phyloP scores from a whole-genome alignment of 2,888 invertebrate genomes.

The Dione juno region DNA sequence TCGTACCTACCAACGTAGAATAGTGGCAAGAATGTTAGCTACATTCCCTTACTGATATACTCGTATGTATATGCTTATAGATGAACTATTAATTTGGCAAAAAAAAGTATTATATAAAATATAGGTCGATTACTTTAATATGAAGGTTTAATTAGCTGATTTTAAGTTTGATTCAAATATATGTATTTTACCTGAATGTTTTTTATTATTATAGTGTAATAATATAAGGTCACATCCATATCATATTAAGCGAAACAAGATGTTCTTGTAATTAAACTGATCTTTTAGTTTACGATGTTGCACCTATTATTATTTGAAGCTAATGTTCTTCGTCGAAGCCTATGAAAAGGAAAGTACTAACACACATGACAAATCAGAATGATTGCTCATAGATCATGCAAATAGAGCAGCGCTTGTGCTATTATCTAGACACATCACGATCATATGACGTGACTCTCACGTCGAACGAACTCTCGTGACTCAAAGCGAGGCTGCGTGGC shows the following conservation, averaged over 20 bases:
- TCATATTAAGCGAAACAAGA: neutral
- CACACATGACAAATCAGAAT: constrained; percentile 54
- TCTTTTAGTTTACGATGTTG: neutral
- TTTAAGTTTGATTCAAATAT: neutral
- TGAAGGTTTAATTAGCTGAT: neutral
- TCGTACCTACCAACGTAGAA: too few species aligned
- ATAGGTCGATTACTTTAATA: neutral
- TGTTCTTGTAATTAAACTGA: neutral
- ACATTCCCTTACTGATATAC: too few species aligned
- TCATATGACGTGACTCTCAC: constrained; percentile 61
- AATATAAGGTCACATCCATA: neutral
- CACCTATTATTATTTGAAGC: neutral
- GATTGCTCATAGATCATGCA: constrained; percentile 59
- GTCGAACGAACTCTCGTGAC: constrained; percentile 51
- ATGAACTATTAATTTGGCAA: too few species aligned
- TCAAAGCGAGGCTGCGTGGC: constrained; percentile 48
- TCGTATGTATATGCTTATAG: too few species aligned
- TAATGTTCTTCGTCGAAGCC: constrained; percentile 20
- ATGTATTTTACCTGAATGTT: neutral
- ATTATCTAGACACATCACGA: constrained; percentile 62
- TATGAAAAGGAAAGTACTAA: constrained; percentile 60
- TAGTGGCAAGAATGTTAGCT: too few species aligned
- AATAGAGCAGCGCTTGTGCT: constrained; percentile 58
- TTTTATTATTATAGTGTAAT: neutral
- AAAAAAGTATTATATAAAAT: neutral